Conservation (phyloP, 2,888 invertebrate genomes). For the Pharmacophagus antenor region DNA sequence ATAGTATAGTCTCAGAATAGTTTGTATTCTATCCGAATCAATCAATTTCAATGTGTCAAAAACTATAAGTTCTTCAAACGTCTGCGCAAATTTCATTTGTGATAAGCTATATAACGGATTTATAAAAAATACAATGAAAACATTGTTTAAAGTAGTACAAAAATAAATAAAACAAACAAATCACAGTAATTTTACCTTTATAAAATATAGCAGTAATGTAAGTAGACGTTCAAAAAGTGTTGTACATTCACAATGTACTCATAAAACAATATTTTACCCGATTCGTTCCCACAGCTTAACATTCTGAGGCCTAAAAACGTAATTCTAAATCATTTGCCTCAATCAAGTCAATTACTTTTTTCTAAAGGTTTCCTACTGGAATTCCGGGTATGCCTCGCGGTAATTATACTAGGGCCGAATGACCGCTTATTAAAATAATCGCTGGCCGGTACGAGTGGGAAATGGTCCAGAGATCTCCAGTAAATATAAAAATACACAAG, state of each 20-base stretch:
- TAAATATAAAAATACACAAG: constrained; percentile 10
- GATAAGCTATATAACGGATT: too few relatives aligned
- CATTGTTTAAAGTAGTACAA: too few relatives aligned
- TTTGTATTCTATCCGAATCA: too few relatives aligned
- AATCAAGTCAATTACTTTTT: constrained; percentile 34
- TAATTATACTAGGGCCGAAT: constrained; percentile 66
- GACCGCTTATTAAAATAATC: constrained; percentile 69
- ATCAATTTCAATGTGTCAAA: too few relatives aligned
- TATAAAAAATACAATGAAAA: too few relatives aligned
- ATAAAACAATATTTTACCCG: background rate
- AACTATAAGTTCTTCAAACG: too few relatives aligned
- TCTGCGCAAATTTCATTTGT: too few relatives aligned
- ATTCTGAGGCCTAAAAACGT: constrained; percentile 18
- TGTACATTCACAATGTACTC: too few relatives aligned
- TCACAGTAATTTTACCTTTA: background rate
- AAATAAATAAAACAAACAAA: too few relatives aligned
- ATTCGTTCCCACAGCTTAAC: constrained; percentile 25
- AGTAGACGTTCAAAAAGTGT: too few relatives aligned
- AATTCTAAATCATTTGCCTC: constrained; percentile 28
- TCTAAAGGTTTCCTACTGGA: constrained; percentile 34
- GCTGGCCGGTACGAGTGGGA: constrained; percentile 35
- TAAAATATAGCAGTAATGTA: too few relatives aligned
- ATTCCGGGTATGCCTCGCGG: constrained; percentile 42
- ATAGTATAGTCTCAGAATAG: too few relatives aligned
- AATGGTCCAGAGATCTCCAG: constrained; percentile 7